Evolutionary conservation across 2,113 vertebrate species (phyloP).

Genomic region (Gracilinanus agilis): DNA sequence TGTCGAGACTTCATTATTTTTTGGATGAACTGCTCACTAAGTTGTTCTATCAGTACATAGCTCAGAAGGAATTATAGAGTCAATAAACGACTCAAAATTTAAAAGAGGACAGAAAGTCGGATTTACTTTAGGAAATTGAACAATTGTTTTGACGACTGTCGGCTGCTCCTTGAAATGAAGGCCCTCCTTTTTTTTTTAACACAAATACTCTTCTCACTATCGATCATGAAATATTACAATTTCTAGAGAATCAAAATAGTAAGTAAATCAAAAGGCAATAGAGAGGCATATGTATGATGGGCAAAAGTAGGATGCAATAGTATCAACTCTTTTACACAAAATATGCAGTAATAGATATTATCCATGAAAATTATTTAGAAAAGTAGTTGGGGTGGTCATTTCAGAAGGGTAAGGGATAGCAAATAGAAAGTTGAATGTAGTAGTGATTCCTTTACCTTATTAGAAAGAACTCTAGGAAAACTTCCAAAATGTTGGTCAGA

Average conservation of each 20-base stretch:
- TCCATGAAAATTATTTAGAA: background rate
- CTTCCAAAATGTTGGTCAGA: background rate
- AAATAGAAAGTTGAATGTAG: background rate
- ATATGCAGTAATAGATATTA: background rate
- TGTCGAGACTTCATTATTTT: background rate
- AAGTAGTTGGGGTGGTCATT: background rate
- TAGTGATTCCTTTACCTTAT: background rate
- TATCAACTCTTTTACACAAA: background rate
- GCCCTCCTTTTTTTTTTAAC: background rate
- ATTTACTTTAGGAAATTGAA: background rate
- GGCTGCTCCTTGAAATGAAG: background rate
- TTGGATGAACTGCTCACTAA: background rate
- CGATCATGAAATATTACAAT: background rate
- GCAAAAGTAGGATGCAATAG: background rate
- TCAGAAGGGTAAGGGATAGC: background rate
- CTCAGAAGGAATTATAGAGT: background rate
- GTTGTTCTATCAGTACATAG: background rate
- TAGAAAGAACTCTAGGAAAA: background rate
- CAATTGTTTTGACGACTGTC: background rate
- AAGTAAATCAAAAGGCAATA: background rate
- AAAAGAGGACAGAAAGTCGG: background rate
- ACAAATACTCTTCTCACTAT: background rate
- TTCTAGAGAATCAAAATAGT: background rate
- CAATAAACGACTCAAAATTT: background rate
- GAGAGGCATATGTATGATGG: background rate